Evolutionary conservation across 1,140 invertebrate species (phyloP), one percentile per base, ranked within the genome.

Genomic region (Anastrepha ludens): DNA sequence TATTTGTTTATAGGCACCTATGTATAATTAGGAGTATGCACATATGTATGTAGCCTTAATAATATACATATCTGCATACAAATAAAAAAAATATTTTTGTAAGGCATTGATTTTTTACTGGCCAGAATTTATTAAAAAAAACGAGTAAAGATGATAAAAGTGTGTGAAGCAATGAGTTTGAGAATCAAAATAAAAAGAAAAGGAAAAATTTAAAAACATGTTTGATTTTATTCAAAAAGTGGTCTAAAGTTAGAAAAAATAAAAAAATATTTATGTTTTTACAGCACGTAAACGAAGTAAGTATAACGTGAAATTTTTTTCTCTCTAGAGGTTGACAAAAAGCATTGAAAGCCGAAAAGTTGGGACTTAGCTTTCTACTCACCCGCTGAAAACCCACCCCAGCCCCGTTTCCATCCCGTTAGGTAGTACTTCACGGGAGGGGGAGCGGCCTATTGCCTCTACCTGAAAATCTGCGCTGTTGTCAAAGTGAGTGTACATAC

Each of bases 51-150:
- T 44, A 44, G n/a, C 17, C 3, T 55, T 81, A 47, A 55, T 29
- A 55, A 55, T 55, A 55, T 20, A 13, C 67, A 55, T 55, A 17
- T 44, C 6, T 55, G 11, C 47, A 81, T 47, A 55, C 74, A 81
- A 55, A 11, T 4, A 74, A 50, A 55, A 81, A 81, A 29, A 81
- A 20, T 81, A 81, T 81, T 81, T 81, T 81, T 81, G 47, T 81
- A 81, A 81, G 74, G n/a, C 44, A 55, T 55, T 81, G 47, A 81
- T 81, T 81, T 67, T 81, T 81, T 81, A 81, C 74, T 58, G 74
- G 74, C 74, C 74, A 81, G 74, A 81, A 81, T 81, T 81, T 81
- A 55, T 81, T 55, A 81, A 58, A 58, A 67, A 9, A 81, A 58
- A 58, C 17, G 50, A 2, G 47, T 55, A 58, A n/a, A 55, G n/a